A percentile compares a stretch with the other conserved stretches of the same genome.
phyloP scores from a whole-genome alignment of 1,140 invertebrate species.

The Whitmania pigra region DNA sequence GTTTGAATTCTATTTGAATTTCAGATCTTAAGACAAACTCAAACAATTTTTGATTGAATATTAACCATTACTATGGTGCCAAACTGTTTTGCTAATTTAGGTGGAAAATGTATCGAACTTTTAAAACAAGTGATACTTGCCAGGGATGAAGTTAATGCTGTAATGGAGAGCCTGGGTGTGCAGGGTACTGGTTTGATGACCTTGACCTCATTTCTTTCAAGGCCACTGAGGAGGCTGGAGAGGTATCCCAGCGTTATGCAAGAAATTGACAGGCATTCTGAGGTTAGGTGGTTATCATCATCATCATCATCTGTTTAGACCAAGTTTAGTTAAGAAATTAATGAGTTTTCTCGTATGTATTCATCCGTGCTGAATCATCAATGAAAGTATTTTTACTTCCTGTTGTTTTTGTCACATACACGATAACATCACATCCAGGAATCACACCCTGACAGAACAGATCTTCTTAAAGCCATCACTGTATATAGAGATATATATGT shows the following conservation, averaged over 20 bases:
- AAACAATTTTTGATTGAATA: too few species aligned
- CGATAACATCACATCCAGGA: slow-evolving; percentile 47
- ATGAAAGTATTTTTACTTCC: too few species aligned
- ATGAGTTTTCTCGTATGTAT: too few species aligned
- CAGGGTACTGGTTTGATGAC: slow-evolving; percentile 60
- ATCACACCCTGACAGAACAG: slow-evolving; percentile 83
- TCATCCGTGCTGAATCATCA: background rate
- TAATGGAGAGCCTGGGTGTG: slow-evolving; percentile 73
- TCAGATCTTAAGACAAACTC: too few species aligned
- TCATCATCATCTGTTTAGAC: background rate
- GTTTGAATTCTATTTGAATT: too few species aligned
- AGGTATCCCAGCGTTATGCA: slow-evolving; percentile 76
- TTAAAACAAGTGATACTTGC: slow-evolving; percentile 8
- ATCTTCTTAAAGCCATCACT: slow-evolving; percentile 79
- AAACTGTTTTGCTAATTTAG: too few species aligned
- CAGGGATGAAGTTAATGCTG: slow-evolving; percentile 44
- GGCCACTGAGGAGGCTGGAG: slow-evolving; percentile 82
- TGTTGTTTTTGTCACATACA: background rate
- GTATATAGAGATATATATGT: slow-evolving; percentile 89
- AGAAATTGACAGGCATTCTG: slow-evolving; percentile 83
- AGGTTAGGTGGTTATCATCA: slow-evolving; percentile 39
- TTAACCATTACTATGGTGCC: too few species aligned
- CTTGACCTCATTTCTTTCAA: slow-evolving; percentile 77
- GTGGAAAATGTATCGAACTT: too few species aligned
- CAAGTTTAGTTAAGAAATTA: too few species aligned